Conservation (phyloP, 2,888 invertebrate genomes). For the Nemapogon koenigi region DNA sequence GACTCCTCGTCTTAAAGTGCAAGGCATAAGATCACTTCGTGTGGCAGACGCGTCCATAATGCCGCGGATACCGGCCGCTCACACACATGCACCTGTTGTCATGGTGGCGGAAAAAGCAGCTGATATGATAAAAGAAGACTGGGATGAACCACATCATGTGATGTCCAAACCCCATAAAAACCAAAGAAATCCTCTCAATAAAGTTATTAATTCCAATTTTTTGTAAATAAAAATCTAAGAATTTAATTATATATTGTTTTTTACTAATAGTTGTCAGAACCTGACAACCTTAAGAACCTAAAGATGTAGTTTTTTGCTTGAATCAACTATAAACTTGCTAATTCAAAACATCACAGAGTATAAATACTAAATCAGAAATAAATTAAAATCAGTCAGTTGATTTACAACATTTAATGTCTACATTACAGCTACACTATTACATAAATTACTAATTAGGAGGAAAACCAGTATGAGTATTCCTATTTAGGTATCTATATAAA, state of each 20-base stretch:
- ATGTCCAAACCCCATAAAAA: background rate
- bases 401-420: no score
- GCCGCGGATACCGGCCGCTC: slow-evolving; percentile 59
- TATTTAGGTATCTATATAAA: slow-evolving; percentile 79
- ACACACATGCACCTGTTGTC: slow-evolving; percentile 59
- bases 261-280: background rate
- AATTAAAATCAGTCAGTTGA: no score
- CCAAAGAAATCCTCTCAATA: slow-evolving; percentile 7
- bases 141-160: slow-evolving; percentile 20
- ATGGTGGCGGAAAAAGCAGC: slow-evolving; percentile 65
- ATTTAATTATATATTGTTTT: background rate
- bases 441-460: slow-evolving; percentile 44
- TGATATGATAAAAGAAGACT: slow-evolving; percentile 57
- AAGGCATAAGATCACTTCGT: slow-evolving; percentile 42
- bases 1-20: slow-evolving; percentile 55
- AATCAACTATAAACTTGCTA: no score
- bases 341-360: no score
- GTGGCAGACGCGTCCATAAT: slow-evolving; percentile 63
- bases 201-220: slow-evolving; percentile 1
- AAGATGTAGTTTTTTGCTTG: no score
- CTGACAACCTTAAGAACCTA: no score
- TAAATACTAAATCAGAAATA: no score
- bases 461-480: slow-evolving; percentile 76
- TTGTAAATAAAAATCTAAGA: background rate
- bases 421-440: no score